Evolutionary conservation across 2,888 invertebrate genomes (phyloP), one percentile per base, ranked within the genome.

Genomic region (Zele albiditarsus): DNA sequence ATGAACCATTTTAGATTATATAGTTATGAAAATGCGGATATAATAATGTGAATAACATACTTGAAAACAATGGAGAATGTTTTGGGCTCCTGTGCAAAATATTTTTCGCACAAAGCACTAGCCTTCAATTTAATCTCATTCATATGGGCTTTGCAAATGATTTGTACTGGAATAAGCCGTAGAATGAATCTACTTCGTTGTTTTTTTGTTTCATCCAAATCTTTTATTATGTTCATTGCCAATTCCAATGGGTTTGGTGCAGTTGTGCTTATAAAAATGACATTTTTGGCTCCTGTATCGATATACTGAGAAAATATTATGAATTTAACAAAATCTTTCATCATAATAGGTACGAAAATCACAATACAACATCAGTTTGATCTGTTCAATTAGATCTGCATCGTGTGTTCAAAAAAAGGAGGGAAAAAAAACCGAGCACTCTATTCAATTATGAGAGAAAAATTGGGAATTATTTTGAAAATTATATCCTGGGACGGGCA

Each of bases 241-340:
- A 98, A 85, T 79, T 93, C 91, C 73, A 94, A 92, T 3, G 97
- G 97, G 90, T 96, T 92, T 53, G 93, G 91, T 65, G 97, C 89
- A 62, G 93, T 94, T 0, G 96, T 95, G 87, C 93, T 93, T 78
- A 98, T 96, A 84, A 98, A 98, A 78, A 98, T 90, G 83, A 95
- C 93, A 88, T 97, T 97, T 66, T 94, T 94, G 0, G 95, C 94
- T 69, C 95, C 95, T 0, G 96, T 96, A 80, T 95, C 94, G 0
- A 97, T 93, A 27, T 93, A 93, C 90, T 96, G 93, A 75, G 53
- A 90, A 90, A 75, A 68, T 78, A 53, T 53, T n/a, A 20, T 6
- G 6, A 46, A 58, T 60, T 14, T 72, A 65, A 53, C 68, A 60
- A 74, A 53, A 57, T 66, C 27, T 38, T 3, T 33, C 27, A 42